Evolutionary conservation across 2,888 invertebrate genomes (phyloP).

Genomic region (Branchellion lobata): DNA sequence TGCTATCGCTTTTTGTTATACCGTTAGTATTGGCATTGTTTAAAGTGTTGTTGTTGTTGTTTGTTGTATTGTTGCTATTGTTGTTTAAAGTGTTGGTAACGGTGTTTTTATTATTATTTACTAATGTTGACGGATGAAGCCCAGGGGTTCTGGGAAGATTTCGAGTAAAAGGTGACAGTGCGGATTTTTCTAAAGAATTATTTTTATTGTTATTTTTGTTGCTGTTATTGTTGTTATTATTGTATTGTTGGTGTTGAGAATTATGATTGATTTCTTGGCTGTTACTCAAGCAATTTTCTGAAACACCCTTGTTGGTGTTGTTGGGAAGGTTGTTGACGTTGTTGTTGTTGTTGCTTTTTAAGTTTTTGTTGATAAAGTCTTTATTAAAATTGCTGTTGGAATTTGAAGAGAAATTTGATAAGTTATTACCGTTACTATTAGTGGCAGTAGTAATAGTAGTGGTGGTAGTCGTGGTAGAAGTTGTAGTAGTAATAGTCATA

Average conservation of each 20-base stretch:
- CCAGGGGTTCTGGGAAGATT: constrained; percentile 12
- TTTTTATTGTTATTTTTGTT: constrained; percentile 4
- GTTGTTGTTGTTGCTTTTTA: background rate
- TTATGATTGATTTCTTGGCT: background rate
- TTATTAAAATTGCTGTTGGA: background rate
- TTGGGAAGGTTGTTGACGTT: constrained; percentile 6
- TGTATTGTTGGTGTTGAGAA: background rate
- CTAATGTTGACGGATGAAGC: background rate
- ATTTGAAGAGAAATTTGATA: background rate
- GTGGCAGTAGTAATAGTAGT: background rate
- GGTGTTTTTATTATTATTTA: background rate
- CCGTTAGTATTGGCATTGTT: background rate
- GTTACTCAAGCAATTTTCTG: constrained; percentile 8
- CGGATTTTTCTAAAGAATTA: constrained; percentile 6
- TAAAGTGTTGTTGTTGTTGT: background rate
- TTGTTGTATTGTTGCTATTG: background rate
- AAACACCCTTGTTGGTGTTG: constrained; percentile 7
- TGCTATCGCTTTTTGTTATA: background rate
- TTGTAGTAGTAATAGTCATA: background rate
- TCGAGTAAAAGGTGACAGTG: constrained; percentile 9
- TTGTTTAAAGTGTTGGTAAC: background rate
- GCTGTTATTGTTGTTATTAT: background rate
- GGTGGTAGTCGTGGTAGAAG: background rate
- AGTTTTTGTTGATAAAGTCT: background rate
- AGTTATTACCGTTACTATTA: background rate